Percentiles rank a stretch among this genome's conserved stretches.
Evolutionary conservation across 2,113 vertebrate genomes (phyloP).

Genomic region (Catharus fuscescens): DNA sequence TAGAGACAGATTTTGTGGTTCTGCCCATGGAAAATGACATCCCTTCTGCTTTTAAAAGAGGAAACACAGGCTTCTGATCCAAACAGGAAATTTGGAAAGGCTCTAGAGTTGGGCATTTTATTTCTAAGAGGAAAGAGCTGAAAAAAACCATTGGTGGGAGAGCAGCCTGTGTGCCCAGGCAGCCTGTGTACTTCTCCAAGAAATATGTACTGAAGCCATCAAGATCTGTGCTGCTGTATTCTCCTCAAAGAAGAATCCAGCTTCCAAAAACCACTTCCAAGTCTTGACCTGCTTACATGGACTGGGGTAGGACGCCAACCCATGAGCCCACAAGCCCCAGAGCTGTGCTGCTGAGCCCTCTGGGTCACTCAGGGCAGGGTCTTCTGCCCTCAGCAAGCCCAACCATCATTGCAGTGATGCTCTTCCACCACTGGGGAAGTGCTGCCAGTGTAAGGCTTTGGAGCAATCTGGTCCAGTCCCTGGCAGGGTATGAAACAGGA

Average conservation of each 20-base stretch:
- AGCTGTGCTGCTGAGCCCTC: not conserved
- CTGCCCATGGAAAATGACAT: not conserved
- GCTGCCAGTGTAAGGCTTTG: not conserved
- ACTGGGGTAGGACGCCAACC: not conserved
- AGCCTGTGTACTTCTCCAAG: not conserved
- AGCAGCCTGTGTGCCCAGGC: not conserved
- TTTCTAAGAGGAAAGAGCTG: not conserved
- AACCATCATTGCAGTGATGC: not conserved
- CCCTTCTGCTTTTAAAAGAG: not conserved
- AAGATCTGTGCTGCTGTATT: not conserved
- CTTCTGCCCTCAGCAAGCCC: not conserved
- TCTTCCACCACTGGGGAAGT: not conserved
- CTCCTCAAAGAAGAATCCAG: not conserved
- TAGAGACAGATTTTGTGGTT: not conserved
- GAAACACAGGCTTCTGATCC: not conserved
- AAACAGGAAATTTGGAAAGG: not conserved
- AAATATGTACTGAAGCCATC: accelerated
- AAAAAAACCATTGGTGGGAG: not conserved
- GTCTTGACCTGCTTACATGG: not conserved
- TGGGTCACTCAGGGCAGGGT: not conserved
- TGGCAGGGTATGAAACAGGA: not conserved
- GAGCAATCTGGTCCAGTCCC: not conserved
- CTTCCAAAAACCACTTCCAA: not conserved
- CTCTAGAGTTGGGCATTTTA: not conserved
- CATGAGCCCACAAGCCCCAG: accelerated